phyloP scores from a whole-genome alignment of 2,888 invertebrate species.

The Nezara viridula region DNA sequence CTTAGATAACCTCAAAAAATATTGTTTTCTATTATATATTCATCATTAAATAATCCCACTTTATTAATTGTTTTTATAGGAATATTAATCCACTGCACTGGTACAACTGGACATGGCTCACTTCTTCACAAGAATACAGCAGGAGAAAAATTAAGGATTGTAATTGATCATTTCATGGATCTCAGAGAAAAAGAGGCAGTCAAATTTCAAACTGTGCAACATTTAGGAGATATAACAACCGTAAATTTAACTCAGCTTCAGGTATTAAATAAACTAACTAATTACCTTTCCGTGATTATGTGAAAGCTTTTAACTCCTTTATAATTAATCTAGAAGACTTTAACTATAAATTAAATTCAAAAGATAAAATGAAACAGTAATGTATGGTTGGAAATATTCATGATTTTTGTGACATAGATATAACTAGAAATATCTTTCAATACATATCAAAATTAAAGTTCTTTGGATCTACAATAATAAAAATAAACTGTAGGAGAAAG shows the following conservation, averaged over 20 bases:
- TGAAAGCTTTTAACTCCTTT: background rate
- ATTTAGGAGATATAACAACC: conserved; percentile 41
- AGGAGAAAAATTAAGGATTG: conserved; percentile 82
- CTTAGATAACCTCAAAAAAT: no score
- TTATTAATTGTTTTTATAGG: conserved; percentile 73
- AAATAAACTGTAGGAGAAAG: no score
- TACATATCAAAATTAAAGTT: no score
- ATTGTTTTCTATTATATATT: no score
- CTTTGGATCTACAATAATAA: no score
- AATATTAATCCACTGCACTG: conserved; percentile 81
- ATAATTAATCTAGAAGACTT: background rate
- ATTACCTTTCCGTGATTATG: background rate
- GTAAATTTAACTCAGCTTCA: conserved; percentile 38
- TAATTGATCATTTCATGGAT: conserved; percentile 82
- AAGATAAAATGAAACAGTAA: no score
- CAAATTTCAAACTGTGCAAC: background rate
- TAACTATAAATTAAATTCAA: no score
- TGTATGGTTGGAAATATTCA: no score
- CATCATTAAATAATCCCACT: no score
- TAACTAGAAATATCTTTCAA: no score
- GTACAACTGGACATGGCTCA: conserved; percentile 90
- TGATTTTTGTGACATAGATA: no score
- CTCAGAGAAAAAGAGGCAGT: conserved; percentile 75
- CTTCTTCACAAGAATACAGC: conserved; percentile 84
- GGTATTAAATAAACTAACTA: background rate